Evolutionary conservation across 1,140 invertebrate species (phyloP), one percentile per base, ranked within the genome.

Genomic region (Ylistrum balloti): DNA sequence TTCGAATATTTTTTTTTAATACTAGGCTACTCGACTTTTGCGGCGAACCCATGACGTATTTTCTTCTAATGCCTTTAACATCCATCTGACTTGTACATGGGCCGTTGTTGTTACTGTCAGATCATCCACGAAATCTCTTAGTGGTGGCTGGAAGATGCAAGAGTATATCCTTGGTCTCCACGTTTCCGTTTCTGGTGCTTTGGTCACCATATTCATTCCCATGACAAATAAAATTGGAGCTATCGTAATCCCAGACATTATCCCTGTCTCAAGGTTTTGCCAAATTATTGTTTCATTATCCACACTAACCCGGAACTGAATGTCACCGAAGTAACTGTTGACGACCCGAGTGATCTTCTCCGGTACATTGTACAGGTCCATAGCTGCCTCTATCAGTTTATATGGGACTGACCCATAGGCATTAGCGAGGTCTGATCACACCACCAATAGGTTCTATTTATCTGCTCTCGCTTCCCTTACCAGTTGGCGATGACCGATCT

Each of bases 381-480:
- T 34, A 0, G 48, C 90, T n/a, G 11, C n/a, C 38, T 86, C 41
- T 35, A 89, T 88, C 32, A 91, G 17, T 28, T 88, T 45, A 38
- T 91, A 88, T 20, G 90, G 38, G 33, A 93, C 85, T 33, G 91
- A 91, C 32, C 89, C 89, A 90, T 89, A 92, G 1, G 89, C 88
- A 34, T 93, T 93, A 35, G 86, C 48, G 5, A 91, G 33, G 33
- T 91, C 90, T 33, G 89, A 34, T 85, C 45, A 91, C 22, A 89
- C 86, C 32, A 35, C 85, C 38, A 86, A 22, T 15, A 89, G n/a
- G 33, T 87, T 87, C 34, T 88, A 86, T n/a, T 91, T 87, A 0
- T 20, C 34, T 10, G 35, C 28, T 22, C 89, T 87, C 11, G 41
- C 34, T 22, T 91, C 86, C 32, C 33, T 86, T 13, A 91, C 89